Conservation (phyloP, 2,113 vertebrate species). For the Spheniscus mendiculus region DNA sequence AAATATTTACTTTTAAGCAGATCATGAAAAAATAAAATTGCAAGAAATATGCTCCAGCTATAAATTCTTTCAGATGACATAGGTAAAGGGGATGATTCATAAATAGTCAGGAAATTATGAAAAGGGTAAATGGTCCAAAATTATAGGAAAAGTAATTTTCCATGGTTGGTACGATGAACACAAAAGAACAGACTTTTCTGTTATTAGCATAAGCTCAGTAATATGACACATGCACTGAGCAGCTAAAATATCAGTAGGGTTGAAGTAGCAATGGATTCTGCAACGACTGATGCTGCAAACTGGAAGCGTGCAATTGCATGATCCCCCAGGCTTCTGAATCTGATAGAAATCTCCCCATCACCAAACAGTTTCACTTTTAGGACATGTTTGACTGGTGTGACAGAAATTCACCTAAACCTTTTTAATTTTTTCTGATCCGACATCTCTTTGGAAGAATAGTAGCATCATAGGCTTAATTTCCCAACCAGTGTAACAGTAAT, state of each 20-base stretch:
- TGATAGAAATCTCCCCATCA: not conserved
- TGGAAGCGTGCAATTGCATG: accelerated
- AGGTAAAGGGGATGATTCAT: not conserved
- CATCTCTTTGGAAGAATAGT: not conserved
- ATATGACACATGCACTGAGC: not conserved
- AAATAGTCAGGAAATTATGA: not conserved
- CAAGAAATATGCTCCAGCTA: not conserved
- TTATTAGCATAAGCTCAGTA: not conserved
- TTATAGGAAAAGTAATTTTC: not conserved
- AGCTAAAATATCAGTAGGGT: not conserved
- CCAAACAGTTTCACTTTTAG: not conserved
- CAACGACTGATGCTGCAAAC: not conserved
- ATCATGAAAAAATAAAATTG: not conserved
- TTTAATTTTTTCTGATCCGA: not conserved
- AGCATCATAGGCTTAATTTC: not conserved
- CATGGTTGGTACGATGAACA: not conserved
- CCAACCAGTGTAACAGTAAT: not conserved
- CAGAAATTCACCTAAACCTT: not conserved
- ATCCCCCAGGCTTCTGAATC: not conserved
- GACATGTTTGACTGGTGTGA: not conserved
- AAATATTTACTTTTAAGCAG: not conserved
- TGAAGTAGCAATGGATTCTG: not conserved
- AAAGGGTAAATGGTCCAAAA: not conserved
- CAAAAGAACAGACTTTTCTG: not conserved
- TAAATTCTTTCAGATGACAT: not conserved